Base-by-base conservation (phyloP, 2,888 invertebrate genomes). In the Cheilosia urbana region DNA sequence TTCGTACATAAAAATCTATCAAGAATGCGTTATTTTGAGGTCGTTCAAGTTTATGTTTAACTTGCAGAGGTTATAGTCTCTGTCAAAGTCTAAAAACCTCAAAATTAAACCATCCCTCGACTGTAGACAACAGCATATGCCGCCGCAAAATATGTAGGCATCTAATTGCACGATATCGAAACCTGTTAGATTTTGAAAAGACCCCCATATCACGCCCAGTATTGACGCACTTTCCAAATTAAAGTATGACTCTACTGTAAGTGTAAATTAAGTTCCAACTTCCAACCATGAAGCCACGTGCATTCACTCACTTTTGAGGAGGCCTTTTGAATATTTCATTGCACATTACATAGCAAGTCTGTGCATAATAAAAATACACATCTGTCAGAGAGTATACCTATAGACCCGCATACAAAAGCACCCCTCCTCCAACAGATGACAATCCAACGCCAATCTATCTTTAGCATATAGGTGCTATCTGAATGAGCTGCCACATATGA, bases 351-450 rank as follows among this genome's bases (percentile, higher is more conserved):
- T 79, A 58, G 57, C 65, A n/a, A n/a, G 72, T 79, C 72, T 78
- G 71, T 72, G 78, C 63, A 78, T 78, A 78, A 71, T 65, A 79
- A 79, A 77, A 79, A 30, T 53, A 63, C 58, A 71, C 78, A 78
- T 78, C 58, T 71, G 65, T 63, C 24, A 45, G 45, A n/a, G n/a
- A 2, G 15, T 11, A n/a, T n/a, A n/a, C n/a, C n/a, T n/a, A n/a
- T n/a, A 40, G 19, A 71, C 17, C 69, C 55, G 30, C 65, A 17
- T 37, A 7, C 58, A 34, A 49, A 68, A 76, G 60, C 53, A 53
- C 51, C 53, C 60, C 51, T 3, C 57, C 51, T 47, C 15, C 71
- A 63, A 63, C 15, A 49, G 7, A 49, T 57, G 73, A 53, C 51
- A 83, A 72, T 68, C 55, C 62, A 27, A 72, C 57, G 68, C 19